Percentiles rank a stretch among this genome's conserved stretches.
Evolutionary conservation across 2,113 vertebrate species (phyloP).

Genomic region (Halcyon malimbica): DNA sequence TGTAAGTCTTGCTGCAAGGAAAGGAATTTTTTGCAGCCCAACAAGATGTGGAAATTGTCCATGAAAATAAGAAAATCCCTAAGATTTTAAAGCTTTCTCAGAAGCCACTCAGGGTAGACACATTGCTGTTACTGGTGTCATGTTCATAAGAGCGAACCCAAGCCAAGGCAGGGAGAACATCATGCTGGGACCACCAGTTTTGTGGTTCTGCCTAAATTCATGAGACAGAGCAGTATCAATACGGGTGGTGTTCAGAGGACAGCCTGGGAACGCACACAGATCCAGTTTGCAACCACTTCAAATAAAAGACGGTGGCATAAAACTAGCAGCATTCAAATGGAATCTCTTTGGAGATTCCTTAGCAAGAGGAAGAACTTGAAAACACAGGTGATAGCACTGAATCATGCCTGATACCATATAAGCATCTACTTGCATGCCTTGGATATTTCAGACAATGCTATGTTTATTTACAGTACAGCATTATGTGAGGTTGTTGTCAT

Average conservation of each 20-base stretch:
- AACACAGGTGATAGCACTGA: fast-evolving
- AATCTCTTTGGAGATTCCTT: background rate
- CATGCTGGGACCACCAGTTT: background rate
- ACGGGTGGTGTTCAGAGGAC: fast-evolving
- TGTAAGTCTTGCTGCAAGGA: background rate
- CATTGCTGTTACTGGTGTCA: background rate
- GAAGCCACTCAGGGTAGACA: background rate
- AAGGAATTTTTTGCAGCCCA: background rate
- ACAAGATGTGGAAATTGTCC: background rate
- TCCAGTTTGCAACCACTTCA: background rate
- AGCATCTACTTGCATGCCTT: background rate
- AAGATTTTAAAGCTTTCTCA: background rate
- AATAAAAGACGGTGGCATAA: background rate
- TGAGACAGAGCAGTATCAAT: background rate
- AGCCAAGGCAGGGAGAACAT: background rate
- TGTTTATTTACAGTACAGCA: background rate
- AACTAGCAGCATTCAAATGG: background rate
- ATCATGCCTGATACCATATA: background rate
- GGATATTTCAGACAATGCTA: background rate
- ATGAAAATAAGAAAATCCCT: background rate
- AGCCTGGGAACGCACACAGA: background rate
- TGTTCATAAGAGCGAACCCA: fast-evolving
- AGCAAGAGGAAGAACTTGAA: background rate
- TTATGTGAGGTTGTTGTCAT: fast-evolving
- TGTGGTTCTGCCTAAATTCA: background rate